Base-by-base conservation (phyloP, 30 jellyfish, hydroid and myxozoan genomes). In the Catostylus mosaicus region DNA sequence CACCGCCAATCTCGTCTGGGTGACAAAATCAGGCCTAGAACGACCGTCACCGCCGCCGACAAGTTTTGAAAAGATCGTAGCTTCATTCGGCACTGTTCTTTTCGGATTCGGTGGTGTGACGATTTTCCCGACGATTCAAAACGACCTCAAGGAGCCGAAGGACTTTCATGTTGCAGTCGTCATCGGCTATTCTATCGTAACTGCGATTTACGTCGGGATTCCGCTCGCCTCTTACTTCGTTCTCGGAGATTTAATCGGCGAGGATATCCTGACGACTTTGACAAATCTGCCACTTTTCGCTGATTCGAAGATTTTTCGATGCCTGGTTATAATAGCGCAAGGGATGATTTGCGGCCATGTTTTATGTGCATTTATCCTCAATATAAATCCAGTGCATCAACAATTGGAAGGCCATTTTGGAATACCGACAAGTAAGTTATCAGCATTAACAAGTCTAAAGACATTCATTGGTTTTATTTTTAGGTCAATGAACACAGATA, bases 101-200 rank as follows among this genome's bases (percentile, higher is more conserved):
- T 95, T 95, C 56, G 96, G 98, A 7, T 95, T 95, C 73, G 99
- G 99, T 33, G 99, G 99, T 1, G 89, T 83, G 52, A 90, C 97
- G 45, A 84, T 95, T 12, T 95, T 95, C 33, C 99, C 99, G 20
- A 95, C 95, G 16, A 89, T 95, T 1, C 99, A 95, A 68, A 88
- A 88, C 80, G 99, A 95, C 73, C 60, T 95, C 48, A 84, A 89
- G 54, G 84, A 85, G 57, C 99, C 99, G 1, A 96, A 95, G 57
- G 90, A 95, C 35, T 95, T 95, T 71, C 91, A 89, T 65, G 73
- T 64, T 1, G 97, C 99, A 8, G 99, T 95, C 6, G 56, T 82
- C 24, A 47, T 86, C 46, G 99, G 99, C 29, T 95, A 95, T 70
- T 63, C 87, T 8, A 89, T 95, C 23, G 99, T 95, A 19, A 36